Evolutionary conservation across 1,140 invertebrate genomes (phyloP).

Genomic region (Camponotus floridanus): DNA sequence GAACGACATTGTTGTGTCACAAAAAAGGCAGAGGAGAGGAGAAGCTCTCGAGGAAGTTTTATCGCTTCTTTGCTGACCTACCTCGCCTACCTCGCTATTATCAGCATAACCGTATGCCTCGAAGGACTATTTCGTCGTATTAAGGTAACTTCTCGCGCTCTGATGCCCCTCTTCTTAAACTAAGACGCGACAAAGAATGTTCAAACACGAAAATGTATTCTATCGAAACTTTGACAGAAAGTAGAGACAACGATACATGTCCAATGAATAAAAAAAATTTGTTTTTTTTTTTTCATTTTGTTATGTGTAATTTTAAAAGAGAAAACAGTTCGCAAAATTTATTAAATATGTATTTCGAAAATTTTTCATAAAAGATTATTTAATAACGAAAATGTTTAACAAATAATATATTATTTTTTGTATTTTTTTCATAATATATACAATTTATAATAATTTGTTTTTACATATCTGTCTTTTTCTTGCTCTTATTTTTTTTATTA

Average conservation of each 20-base stretch:
- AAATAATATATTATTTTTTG: no score
- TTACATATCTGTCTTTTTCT: no score
- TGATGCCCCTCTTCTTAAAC: constrained; percentile 39
- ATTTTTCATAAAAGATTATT: no score
- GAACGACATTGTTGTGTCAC: constrained; percentile 73
- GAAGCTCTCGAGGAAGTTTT: constrained; percentile 78
- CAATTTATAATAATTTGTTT: no score
- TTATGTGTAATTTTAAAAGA: background rate
- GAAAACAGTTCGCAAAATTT: no score
- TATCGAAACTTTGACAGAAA: constrained; percentile 11
- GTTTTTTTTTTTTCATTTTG: background rate
- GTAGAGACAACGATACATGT: background rate
- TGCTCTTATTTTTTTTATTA: no score
- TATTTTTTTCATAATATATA: no score
- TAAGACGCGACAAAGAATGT: constrained; percentile 38
- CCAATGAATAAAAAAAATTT: background rate
- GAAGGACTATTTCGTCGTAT: constrained; percentile 66
- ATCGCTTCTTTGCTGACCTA: constrained; percentile 79
- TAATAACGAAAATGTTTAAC: no score
- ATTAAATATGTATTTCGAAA: no score
- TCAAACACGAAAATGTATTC: constrained; percentile 15
- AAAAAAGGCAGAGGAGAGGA: constrained; percentile 55
- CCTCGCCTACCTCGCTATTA: constrained; percentile 70
- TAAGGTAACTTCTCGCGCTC: constrained; percentile 69
- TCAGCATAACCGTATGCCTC: constrained; percentile 69